phyloP scores from a whole-genome alignment of 2,113 vertebrate genomes.

The Cranoglanis bouderius region DNA sequence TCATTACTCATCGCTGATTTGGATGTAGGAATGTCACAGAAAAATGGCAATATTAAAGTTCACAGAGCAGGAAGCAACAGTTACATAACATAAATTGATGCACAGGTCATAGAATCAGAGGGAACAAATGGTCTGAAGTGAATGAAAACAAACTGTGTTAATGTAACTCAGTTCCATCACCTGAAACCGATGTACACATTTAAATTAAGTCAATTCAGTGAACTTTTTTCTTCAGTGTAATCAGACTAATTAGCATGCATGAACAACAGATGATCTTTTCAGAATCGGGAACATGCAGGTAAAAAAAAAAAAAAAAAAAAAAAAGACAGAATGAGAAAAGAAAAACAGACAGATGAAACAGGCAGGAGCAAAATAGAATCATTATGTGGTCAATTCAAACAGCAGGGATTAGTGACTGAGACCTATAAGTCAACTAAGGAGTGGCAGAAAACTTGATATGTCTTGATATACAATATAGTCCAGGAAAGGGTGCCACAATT shows the following conservation, averaged over 20 bases:
- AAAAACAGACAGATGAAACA: not conserved
- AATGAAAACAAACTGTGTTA: no score
- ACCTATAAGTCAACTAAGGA: no score
- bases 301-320: not conserved
- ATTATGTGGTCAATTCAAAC: not conserved
- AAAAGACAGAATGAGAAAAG: not conserved
- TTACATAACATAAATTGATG: not conserved
- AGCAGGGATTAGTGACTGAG: not conserved
- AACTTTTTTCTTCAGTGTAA: not conserved
- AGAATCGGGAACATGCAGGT: not conserved
- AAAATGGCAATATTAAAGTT: not conserved
- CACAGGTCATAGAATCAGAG: not conserved
- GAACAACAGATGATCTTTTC: not conserved
- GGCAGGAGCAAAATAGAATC: not conserved
- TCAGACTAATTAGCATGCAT: not conserved
- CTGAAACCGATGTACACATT: not conserved
- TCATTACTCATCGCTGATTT: not conserved
- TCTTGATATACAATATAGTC: not conserved
- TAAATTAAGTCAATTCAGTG: not conserved
- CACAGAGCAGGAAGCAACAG: not conserved
- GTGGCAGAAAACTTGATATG: not conserved
- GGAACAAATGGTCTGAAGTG: not conserved
- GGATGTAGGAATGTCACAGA: not conserved
- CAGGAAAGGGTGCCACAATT: not conserved
- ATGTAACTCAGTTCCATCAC: not conserved